Base-by-base conservation (phyloP, 2,888 invertebrate genomes). In the Patella ulyssiponensis region DNA sequence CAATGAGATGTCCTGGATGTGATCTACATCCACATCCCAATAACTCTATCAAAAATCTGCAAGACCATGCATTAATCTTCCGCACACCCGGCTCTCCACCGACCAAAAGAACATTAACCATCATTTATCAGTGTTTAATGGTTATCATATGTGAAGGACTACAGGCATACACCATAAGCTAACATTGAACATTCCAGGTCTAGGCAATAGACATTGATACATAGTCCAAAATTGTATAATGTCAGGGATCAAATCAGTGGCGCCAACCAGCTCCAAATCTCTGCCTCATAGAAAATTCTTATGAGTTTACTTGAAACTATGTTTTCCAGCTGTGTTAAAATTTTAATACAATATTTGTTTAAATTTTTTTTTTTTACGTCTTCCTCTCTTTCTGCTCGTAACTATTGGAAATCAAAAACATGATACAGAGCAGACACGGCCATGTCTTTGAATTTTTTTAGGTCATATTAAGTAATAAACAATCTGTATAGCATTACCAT, bases 231-330 rank as follows among this genome's bases (percentile, higher is more conserved):
- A 76, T 73, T 73, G 73, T 58, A 44, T 44, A 76, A 76, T 73
- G 76, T 69, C 73, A 76, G 53, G 64, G 76, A 72, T 76, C 76
- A 76, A 76, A 56, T 52, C 64, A 51, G 27, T 76, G 76, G 76
- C 76, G 76, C 76, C 76, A 76, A 33, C 27, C 54, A 69, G 58
- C 76, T 72, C 72, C 73, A 64, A 54, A 73, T 72, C 53, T 58
- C 53, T 72, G 71, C 69, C 76, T 76, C 51, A 33, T 56, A 75
- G 69, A 75, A 75, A 69, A 75, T 53, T 75, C 70, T 23, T 64
- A 64, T 23, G 23, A 64, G 20, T 64, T 64, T 64, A 23, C 20
- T 64, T 20, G 23, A 23, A 23, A 23, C 64, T 23, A 64, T 64
- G 64, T 23, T 11, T 64, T 64, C 64, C 64, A 64, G 64, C 64